A percentile compares a stretch with the other conserved stretches of the same genome.
These are phyloP conservation scores for Chaetoderma sp. DNA, from an alignment of 2,888 invertebrate species.

Conservation along the genomic window DNA sequence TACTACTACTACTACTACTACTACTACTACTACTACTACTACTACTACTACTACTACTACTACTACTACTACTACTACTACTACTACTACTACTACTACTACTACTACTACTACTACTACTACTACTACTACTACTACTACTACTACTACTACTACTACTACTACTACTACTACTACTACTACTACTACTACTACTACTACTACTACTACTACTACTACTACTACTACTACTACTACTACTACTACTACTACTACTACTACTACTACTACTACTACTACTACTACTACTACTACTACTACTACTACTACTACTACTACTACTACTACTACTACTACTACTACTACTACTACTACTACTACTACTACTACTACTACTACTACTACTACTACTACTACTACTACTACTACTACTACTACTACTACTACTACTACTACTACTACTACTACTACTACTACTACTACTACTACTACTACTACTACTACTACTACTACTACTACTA, in stretches of 20 bases:
- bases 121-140: constrained; percentile 20
- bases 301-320: constrained; percentile 21
- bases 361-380: constrained; percentile 18
- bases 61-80: constrained; percentile 21
- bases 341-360: constrained; percentile 18
- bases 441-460: constrained; percentile 21
- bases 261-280: constrained; percentile 20
- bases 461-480: constrained; percentile 21
- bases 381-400: constrained; percentile 19
- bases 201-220: constrained; percentile 20
- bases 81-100: constrained; percentile 21
- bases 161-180: constrained; percentile 21
- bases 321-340: constrained; percentile 18
- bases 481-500: constrained; percentile 19
- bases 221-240: constrained; percentile 12
- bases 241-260: constrained; percentile 17
- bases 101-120: constrained; percentile 18
- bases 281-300: constrained; percentile 19
- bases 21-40: constrained; percentile 20
- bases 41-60: constrained; percentile 21
- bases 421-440: constrained; percentile 21
- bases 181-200: constrained; percentile 20
- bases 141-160: constrained; percentile 21
- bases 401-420: constrained; percentile 20
- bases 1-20: constrained; percentile 19